Evolutionary conservation across 2,797 vertebrate species (phyloP), one percentile per base, ranked within the genome.

Genomic region (Manis pentadactyla): DNA sequence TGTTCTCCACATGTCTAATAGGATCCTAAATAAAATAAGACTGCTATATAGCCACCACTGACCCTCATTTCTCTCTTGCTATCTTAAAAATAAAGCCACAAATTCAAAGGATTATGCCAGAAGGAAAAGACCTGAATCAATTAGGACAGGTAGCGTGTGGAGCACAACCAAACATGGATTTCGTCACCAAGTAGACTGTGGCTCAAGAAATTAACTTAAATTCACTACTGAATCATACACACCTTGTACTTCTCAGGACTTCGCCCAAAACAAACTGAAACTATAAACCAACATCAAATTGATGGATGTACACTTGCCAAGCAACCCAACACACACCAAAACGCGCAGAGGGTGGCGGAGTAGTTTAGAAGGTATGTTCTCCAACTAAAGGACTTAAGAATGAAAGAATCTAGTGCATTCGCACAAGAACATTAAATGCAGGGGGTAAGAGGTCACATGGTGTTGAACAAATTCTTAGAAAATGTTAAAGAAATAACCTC

Each of bases 161-260:
- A 27, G 18, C 25, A 68, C 31, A 93, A 90, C 15, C 81, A 87
- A 93, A 92, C 69, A 37, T 75, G 84, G 77, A 90, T 78, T 81
- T 78, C 88, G 77, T 51, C 71, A 91, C 27, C 53, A 93, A 63
- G 49, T 15, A 49, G 68, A 71, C 61, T 46, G 55, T 57, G n/a
- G 79, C 87, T 95, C 75, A 71, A 74, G 21, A 94, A 96, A 94
- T 74, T 46, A 46, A 46, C 94, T 96, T 88, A 86, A 86, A 87
- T 49, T 89, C 75, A 90, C 15, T 3, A 73, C 9, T 75, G 63
- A 93, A 87, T 95, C 53, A 95, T 57, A 89, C 49, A 82, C 11
- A 78, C 12, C 39, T 85, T 77, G 39, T 25, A 81, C 53, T 66
- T 73, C 53, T 94, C 75, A 90, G 77, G 57, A 78, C 63, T 79